These are phyloP conservation scores for Notolabrus celidotus DNA, from an alignment of 2,797 vertebrate genomes.

Conservation along the genomic window DNA sequence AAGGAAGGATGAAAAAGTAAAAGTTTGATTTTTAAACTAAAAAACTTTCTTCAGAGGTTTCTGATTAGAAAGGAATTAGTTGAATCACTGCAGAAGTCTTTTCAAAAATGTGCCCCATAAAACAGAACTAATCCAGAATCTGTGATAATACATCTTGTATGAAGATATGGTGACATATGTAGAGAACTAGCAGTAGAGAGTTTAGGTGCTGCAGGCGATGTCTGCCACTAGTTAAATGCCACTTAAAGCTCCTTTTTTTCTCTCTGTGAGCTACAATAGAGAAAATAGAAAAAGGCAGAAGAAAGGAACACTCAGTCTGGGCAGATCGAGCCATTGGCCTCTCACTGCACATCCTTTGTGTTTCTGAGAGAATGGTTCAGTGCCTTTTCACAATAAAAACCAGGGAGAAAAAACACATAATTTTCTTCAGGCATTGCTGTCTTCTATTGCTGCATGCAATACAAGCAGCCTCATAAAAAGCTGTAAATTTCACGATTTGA, in stretches of 20 bases:
- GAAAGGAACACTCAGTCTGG: slow-evolving; percentile 73
- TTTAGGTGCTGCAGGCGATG: slow-evolving; percentile 38
- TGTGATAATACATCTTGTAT: slow-evolving; percentile 1
- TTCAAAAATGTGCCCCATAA: background rate
- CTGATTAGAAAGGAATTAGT: background rate
- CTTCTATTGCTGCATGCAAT: slow-evolving; percentile 62
- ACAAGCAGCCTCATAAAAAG: slow-evolving; percentile 65
- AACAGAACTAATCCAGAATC: background rate
- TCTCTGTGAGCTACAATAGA: slow-evolving; percentile 67
- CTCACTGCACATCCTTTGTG: slow-evolving; percentile 78
- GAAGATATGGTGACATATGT: slow-evolving; percentile 10
- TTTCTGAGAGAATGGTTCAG: slow-evolving; percentile 81
- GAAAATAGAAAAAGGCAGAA: slow-evolving; percentile 60
- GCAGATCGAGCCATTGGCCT: slow-evolving; percentile 76
- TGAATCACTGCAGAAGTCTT: background rate
- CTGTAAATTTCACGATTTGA: slow-evolving; percentile 57
- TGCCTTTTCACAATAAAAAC: slow-evolving; percentile 84
- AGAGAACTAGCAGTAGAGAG: background rate
- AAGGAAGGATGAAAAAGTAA: too few relatives aligned
- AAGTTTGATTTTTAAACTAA: too few relatives aligned
- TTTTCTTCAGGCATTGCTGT: slow-evolving; percentile 74
- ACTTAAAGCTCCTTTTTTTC: slow-evolving; percentile 56
- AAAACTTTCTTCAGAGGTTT: too few relatives aligned
- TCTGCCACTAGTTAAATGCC: slow-evolving; percentile 67
- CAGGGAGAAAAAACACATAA: slow-evolving; percentile 62